These are phyloP conservation scores for Trachymyrmex septentrionalis DNA, from an alignment of 1,140 invertebrate genomes.

Conservation along the genomic window DNA sequence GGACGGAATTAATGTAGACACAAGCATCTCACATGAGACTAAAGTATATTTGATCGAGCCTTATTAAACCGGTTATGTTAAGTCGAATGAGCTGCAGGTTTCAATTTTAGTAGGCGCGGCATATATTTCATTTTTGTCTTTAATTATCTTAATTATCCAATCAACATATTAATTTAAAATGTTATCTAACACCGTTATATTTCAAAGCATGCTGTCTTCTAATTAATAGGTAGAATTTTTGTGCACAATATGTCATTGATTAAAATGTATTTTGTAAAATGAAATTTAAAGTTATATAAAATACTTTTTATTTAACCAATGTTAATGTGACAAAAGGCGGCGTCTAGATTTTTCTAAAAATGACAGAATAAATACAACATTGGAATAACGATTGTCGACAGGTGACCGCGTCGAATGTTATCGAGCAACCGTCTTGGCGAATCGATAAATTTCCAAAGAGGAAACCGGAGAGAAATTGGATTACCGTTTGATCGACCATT, in stretches of 20 bases:
- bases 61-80: constrained; percentile 22
- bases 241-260: not conserved
- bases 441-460: constrained; percentile 49
- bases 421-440: constrained; percentile 28
- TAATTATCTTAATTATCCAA: not conserved
- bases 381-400: constrained; percentile 43
- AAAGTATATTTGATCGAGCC: constrained; percentile 16
- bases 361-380: constrained; percentile 16
- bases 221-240: not conserved
- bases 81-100: not conserved
- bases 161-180: constrained; percentile 2
- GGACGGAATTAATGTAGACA: constrained; percentile 3
- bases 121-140: not conserved
- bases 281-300: not conserved
- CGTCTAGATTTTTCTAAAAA: not conserved
- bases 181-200: not conserved
- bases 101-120: not conserved
- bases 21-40: not conserved
- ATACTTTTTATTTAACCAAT: not conserved
- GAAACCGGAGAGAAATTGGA: constrained; percentile 49
- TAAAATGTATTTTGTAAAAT: not conserved
- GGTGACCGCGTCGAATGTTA: constrained; percentile 19
- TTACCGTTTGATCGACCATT: constrained; percentile 43
- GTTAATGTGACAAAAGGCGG: not conserved
- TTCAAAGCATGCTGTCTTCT: not conserved